Percentiles rank a stretch among this genome's conserved stretches.
These are phyloP conservation scores for Spheniscus humboldti DNA, from an alignment of 2,797 vertebrate species.

Conservation along the genomic window DNA sequence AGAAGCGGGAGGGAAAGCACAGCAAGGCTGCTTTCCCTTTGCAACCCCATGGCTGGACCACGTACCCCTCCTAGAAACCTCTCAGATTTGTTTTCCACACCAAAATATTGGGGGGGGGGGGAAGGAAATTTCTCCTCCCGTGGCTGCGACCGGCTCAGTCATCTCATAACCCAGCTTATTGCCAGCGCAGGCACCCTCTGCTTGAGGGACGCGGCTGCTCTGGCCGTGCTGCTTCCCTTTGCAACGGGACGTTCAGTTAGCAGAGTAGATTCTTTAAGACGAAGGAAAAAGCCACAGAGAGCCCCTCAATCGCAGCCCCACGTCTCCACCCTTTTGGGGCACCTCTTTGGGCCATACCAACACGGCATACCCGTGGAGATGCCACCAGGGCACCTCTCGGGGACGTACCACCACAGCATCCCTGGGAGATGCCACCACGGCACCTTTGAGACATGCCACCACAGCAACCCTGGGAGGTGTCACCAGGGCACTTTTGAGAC, in stretches of 20 bases:
- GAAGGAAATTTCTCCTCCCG: neutral
- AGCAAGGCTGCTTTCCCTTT: neutral
- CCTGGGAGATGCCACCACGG: neutral
- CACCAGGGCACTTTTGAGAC: neutral
- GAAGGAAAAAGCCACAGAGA: too few relatives aligned
- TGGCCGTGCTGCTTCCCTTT: neutral
- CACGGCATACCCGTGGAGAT: neutral
- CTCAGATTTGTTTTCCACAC: neutral
- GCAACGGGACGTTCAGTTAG: rapidly evolving
- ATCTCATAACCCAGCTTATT: neutral
- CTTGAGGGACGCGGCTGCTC: neutral
- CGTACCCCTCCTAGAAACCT: neutral
- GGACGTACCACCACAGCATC: too few relatives aligned
- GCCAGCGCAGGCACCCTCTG: rapidly evolving
- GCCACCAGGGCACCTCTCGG: neutral
- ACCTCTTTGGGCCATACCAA: neutral
- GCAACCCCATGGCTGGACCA: neutral
- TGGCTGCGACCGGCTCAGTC: neutral
- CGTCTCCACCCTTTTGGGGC: neutral
- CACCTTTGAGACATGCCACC: neutral
- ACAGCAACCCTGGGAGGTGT: neutral
- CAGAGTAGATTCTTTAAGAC: neutral
- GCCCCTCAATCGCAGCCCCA: too few relatives aligned
- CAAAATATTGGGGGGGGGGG: neutral
- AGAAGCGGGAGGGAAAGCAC: neutral